A percentile compares a stretch with the other conserved stretches of the same genome.
Conservation (phyloP, 2,797 vertebrate species). For the Falco naumanni region DNA sequence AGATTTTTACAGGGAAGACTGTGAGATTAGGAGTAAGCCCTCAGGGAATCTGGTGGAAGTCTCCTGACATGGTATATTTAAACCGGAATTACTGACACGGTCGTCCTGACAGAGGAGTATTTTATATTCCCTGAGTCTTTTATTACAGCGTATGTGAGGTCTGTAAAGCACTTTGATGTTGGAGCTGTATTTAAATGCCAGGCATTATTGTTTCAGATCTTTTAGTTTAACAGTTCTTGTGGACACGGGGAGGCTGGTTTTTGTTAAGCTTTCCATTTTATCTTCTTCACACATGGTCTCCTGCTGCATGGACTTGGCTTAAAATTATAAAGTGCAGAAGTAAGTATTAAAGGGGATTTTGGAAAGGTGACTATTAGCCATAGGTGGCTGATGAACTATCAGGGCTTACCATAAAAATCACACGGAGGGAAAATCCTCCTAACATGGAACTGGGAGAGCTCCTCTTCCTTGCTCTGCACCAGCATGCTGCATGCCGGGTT, state of each 20-base stretch:
- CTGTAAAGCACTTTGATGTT: slow-evolving; percentile 19
- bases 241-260: neutral
- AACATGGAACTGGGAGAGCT: neutral
- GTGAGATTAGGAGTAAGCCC: neutral
- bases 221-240: neutral
- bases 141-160: neutral
- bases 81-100: neutral
- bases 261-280: slow-evolving; percentile 35
- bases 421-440: neutral
- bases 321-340: slow-evolving; percentile 2
- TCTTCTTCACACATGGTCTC: slow-evolving; percentile 22
- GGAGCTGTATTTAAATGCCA: neutral
- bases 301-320: neutral
- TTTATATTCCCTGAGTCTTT: neutral
- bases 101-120: neutral
- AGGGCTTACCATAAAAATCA: neutral
- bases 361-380: neutral
- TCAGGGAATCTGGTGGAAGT: neutral
- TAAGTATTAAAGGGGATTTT: slow-evolving; percentile 10
- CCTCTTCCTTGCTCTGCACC: neutral
- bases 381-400: neutral
- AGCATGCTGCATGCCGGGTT: neutral
- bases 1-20: neutral
- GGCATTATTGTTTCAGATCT: neutral
- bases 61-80: neutral